Base-by-base conservation (phyloP, 2,888 invertebrate genomes). In the Thymelicus sylvestris region DNA sequence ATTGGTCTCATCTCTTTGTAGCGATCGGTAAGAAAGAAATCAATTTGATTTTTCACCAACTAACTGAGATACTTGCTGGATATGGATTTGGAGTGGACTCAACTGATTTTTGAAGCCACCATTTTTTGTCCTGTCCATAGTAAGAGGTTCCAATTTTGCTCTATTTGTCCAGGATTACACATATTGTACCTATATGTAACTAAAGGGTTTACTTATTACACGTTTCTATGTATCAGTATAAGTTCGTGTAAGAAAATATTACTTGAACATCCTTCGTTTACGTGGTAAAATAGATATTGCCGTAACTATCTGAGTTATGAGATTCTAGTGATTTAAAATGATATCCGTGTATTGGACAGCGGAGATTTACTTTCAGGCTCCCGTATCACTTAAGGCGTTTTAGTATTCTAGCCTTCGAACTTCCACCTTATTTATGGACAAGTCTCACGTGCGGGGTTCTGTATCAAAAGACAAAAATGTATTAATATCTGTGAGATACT, bases 41-140 rank as follows among this genome's bases (percentile, higher is more conserved):
- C 85, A 86, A 83, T 82, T 80, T 85, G 82, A 89, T 90, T 90
- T 90, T 86, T 90, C 91, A 86, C 82, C 86, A 87, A 89, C 88
- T 60, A 39, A 67, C 59, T 48, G 48, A 66, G 66, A 38, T 50
- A 39, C 48, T 60, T 39, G 50, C 67, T n/a, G 15, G 57, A 59
- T 47, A 7, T 41, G 41, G 41, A 41, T 61, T 12, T 61, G 44
- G 8, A 24, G 6, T 41, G 15, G 10, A 6, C 8, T 19, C 39
- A 6, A 47, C 41, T 12, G 31, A 5, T 62, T 62, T 24, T 8
- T 8, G n/a, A n/a, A 39, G 6, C n/a, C 13, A 59, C 6, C 6
- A 5, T 47, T 12, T 47, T 62, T 62, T 62, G 3, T 19, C 15
- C 31, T 31, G 31, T 31, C 3, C 31, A 31, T 31, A 31, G 3